These are phyloP conservation scores for Macropodus opercularis DNA, from an alignment of 2,797 vertebrate species.

Conservation along the genomic window DNA sequence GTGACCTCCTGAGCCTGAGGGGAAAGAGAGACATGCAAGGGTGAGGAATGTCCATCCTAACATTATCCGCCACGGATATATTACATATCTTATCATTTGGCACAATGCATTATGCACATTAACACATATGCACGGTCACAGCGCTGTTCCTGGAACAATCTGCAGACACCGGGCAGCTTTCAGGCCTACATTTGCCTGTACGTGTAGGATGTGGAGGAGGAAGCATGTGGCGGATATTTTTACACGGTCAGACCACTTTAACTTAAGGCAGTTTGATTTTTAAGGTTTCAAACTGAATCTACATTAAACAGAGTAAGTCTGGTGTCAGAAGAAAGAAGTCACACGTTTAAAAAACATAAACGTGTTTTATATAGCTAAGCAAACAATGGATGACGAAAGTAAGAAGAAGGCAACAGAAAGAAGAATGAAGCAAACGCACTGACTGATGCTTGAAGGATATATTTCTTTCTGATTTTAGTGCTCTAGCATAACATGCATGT, in stretches of 20 bases:
- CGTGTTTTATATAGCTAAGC: no score
- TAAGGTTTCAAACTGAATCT: conserved; percentile 42
- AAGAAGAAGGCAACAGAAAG: no score
- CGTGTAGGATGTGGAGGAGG: conserved; percentile 51
- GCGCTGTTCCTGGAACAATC: conserved; percentile 42
- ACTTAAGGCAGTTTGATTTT: conserved; percentile 50
- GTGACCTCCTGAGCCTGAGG: conserved; percentile 90
- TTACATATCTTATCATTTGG: conserved; percentile 43
- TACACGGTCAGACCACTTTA: conserved; percentile 35
- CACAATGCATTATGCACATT: conserved; percentile 31
- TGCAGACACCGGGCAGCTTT: conserved; percentile 34
- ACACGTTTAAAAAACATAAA: no score
- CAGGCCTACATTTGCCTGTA: conserved; percentile 65
- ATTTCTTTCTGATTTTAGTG: no score
- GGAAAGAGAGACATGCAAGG: conserved; percentile 11
- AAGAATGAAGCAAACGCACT: no score
- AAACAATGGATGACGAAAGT: no score
- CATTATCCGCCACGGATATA: conserved; percentile 15
- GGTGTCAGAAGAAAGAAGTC: no score
- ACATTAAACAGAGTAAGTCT: no score
- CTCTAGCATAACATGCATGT: no score
- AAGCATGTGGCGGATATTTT: conserved; percentile 57
- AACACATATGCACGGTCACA: conserved; percentile 27
- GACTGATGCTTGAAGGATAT: neutral
- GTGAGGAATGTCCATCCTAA: conserved; percentile 12